These are phyloP conservation scores for Fragum sueziense DNA, from an alignment of 2,888 invertebrate species.

Conservation along the genomic window DNA sequence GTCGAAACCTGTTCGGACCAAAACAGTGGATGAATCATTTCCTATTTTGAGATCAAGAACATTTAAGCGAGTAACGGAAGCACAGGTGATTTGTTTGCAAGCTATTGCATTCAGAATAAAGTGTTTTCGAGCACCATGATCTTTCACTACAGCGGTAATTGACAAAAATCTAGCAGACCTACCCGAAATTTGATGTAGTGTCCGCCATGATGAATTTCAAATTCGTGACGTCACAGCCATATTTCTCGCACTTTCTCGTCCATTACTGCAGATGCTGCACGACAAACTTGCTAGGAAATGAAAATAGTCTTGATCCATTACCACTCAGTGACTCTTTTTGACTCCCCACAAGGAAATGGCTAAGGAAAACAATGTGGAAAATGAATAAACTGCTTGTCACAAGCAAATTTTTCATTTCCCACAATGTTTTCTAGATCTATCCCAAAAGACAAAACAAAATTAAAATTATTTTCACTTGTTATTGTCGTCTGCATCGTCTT, in stretches of 20 bases:
- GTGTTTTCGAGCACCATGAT: too few relatives aligned
- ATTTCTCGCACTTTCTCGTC: conserved; percentile 23
- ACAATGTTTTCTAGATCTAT: too few relatives aligned
- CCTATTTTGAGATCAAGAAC: neutral
- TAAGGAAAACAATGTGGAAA: too few relatives aligned
- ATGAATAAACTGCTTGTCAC: too few relatives aligned
- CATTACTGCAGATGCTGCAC: neutral
- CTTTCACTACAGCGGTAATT: neutral
- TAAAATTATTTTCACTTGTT: too few relatives aligned
- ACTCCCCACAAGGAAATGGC: too few relatives aligned
- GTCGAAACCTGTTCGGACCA: neutral
- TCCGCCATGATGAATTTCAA: conserved; percentile 75
- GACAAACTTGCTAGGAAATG: too few relatives aligned
- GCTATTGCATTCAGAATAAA: neutral
- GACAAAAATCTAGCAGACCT: conserved; percentile 51
- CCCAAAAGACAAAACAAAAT: too few relatives aligned
- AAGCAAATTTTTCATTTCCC: too few relatives aligned
- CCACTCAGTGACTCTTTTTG: too few relatives aligned
- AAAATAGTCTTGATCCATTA: too few relatives aligned
- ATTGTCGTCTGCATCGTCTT: too few relatives aligned
- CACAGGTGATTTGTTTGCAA: neutral
- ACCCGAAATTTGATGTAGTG: conserved; percentile 56
- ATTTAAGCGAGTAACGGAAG: neutral
- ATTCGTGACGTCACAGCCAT: conserved; percentile 74
- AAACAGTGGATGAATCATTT: conserved; percentile 17